A percentile compares a stretch with the other conserved stretches of the same genome.
These are phyloP conservation scores for Thecophora atra DNA, from an alignment of 2,888 invertebrate genomes.

Conservation along the genomic window DNA sequence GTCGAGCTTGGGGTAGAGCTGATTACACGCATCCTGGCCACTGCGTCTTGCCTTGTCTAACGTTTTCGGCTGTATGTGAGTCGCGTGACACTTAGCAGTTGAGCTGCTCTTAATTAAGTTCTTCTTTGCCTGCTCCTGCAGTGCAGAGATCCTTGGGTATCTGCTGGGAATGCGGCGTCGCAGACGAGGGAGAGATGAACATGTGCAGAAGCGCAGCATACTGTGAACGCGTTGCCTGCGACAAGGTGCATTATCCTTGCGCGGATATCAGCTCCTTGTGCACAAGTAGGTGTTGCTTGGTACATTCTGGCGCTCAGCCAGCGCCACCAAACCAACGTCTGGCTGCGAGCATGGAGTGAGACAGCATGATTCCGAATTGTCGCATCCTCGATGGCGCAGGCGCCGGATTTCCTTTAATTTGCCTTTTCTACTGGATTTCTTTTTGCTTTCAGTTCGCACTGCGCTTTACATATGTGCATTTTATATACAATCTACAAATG, in stretches of 20 bases:
- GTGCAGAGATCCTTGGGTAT: neutral
- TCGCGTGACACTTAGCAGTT: too few species aligned
- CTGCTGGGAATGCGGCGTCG: neutral
- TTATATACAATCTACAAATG: neutral
- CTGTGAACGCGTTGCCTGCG: too few species aligned
- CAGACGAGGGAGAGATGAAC: neutral
- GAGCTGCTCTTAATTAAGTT: neutral
- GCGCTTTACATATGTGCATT: neutral
- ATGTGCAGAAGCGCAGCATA: too few species aligned
- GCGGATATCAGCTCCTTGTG: neutral
- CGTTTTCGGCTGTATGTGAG: too few species aligned
- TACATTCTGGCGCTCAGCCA: neutral
- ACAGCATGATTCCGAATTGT: slow-evolving; percentile 27
- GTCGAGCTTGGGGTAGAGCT: too few species aligned
- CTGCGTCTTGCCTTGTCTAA: too few species aligned
- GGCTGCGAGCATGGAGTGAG: slow-evolving; percentile 17
- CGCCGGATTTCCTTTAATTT: slow-evolving; percentile 36
- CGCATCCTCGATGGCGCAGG: slow-evolving; percentile 38
- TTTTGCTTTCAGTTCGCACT: neutral
- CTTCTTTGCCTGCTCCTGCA: too few species aligned
- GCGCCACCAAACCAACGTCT: neutral
- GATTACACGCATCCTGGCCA: too few species aligned
- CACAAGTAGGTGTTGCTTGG: slow-evolving; percentile 14
- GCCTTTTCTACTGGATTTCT: neutral
- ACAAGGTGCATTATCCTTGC: slow-evolving; percentile 25